Evolutionary conservation across 2,888 invertebrate genomes (phyloP), one percentile per base, ranked within the genome.

Genomic region (Nomada lathburiana): DNA sequence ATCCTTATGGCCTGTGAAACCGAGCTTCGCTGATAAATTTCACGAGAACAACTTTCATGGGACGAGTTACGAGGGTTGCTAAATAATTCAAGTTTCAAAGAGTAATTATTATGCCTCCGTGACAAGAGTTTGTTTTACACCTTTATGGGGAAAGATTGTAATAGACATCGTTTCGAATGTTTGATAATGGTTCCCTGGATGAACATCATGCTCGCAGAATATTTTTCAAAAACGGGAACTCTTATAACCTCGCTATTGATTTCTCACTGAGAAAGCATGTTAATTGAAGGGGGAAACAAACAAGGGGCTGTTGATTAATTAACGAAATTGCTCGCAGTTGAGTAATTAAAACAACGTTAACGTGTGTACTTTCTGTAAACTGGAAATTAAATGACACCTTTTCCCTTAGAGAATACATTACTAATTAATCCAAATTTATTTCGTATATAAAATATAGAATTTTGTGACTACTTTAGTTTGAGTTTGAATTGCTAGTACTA

Each of bases 1-100:
- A 65, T 59, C 59, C 36, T 47, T 55, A 55, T 23, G 68, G 26
- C 36, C 23, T 57, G n/a, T 57, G 42, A 75, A 75, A 63, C 36
- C n/a, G 42, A 63, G 50, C 64, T 47, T 42, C 63, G 18, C 26
- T 57, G 53, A 29, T 50, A 55, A 74, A n/a, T 63, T 71, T 62
- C 50, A 29, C 18, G 23, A 50, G 50, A 71, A 65, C 42, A 59
- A 52, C 76, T 72, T 76, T 76, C 76, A 42, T 64, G 16, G 16
- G 13, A 20, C 20, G 36, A 20, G 44, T 47, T 59, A 50, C 60
- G 60, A 60, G 60, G n/a, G 9, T 13, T 47, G 3, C 16, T 47
- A 47, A 47, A 47, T 16, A 47, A 47, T 47, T 47, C 16, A 47
- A 47, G 47, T 47, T 47, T 3, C 47, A 13, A 47, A 47, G 16